Conservation (phyloP, 2,113 vertebrate genomes). For the Steatornis caripensis region DNA sequence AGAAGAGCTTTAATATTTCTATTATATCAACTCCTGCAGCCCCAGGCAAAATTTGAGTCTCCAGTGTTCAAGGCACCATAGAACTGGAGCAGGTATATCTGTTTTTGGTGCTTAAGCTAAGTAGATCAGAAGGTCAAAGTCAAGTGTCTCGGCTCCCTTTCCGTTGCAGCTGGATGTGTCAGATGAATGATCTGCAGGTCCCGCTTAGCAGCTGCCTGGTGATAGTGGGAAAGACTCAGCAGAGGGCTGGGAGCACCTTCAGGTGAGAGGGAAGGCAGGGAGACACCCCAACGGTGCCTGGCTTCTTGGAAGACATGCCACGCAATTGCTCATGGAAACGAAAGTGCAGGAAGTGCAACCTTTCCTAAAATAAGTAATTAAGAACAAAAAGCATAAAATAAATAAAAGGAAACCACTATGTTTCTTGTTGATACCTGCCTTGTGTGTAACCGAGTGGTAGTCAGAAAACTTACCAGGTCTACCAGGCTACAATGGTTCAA, state of each 20-base stretch:
- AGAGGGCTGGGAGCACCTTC: neutral
- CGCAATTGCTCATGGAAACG: neutral
- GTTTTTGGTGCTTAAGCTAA: neutral
- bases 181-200: neutral
- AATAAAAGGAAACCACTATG: accelerated
- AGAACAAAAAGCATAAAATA: neutral
- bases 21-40: neutral
- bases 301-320: neutral
- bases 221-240: neutral
- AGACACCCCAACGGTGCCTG: neutral
- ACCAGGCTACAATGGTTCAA: neutral
- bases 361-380: neutral
- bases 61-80: neutral
- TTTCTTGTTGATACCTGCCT: neutral
- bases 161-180: neutral
- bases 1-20: neutral
- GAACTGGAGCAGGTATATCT: neutral
- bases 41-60: neutral
- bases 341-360: neutral
- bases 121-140: neutral
- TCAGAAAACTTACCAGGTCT: neutral
- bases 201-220: neutral
- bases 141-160: neutral
- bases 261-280: neutral
- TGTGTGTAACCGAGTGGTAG: neutral